These are phyloP conservation scores for Halictus rubicundus DNA, from an alignment of 1,140 invertebrate species.

Conservation along the genomic window DNA sequence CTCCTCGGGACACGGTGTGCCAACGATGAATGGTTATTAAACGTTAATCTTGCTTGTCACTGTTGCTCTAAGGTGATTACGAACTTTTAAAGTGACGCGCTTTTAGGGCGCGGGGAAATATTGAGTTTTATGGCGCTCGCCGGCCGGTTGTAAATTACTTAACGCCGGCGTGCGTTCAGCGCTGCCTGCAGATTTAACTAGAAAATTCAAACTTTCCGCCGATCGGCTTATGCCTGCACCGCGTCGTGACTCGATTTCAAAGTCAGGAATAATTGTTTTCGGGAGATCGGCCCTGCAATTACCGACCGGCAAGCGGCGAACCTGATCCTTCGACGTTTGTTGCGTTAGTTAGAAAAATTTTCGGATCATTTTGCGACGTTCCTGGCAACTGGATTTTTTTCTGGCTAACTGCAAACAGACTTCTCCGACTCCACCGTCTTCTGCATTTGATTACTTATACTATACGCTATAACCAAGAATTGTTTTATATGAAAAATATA, in stretches of 20 bases:
- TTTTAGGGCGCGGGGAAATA: slow-evolving; percentile 19
- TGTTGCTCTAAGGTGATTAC: slow-evolving; percentile 21
- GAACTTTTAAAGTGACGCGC: slow-evolving; percentile 33
- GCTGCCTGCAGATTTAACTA: background rate
- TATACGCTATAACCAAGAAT: too few species aligned
- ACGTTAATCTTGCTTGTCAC: slow-evolving; percentile 34
- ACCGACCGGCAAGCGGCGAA: too few species aligned
- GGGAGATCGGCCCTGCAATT: too few species aligned
- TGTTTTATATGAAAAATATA: too few species aligned
- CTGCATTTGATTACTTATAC: too few species aligned
- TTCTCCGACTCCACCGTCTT: too few species aligned
- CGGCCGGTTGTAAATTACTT: slow-evolving; percentile 18
- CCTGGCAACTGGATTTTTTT: too few species aligned
- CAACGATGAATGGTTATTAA: slow-evolving; percentile 12
- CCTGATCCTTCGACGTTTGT: too few species aligned
- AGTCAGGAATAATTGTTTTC: background rate
- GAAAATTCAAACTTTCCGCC: slow-evolving; percentile 2
- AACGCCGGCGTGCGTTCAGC: background rate
- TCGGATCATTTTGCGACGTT: too few species aligned
- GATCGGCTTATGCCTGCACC: background rate
- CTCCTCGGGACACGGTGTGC: background rate
- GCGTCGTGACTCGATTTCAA: background rate
- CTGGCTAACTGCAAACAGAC: too few species aligned
- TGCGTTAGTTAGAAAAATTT: too few species aligned
- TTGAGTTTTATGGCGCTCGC: slow-evolving; percentile 13